phyloP scores from a whole-genome alignment of 2,888 invertebrate genomes.

The Lymantria monacha region DNA sequence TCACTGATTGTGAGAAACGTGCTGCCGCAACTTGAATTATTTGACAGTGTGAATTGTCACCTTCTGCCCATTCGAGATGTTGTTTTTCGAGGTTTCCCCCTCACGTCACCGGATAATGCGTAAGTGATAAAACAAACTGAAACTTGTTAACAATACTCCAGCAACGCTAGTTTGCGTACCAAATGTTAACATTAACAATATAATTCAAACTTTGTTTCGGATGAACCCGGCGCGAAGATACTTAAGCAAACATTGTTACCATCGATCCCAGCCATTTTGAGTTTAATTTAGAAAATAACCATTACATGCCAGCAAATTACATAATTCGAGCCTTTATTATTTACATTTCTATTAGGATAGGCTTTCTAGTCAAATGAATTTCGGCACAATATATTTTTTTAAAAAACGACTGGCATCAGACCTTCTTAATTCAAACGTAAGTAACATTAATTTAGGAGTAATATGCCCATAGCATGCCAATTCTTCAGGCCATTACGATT shows the following conservation, averaged over 20 bases:
- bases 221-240: constrained; percentile 42
- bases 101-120: constrained; percentile 43
- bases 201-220: constrained; percentile 47
- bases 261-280: constrained; percentile 28
- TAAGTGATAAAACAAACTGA: constrained; percentile 56
- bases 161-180: constrained; percentile 48
- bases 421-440: too few relatives aligned
- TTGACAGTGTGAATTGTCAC: constrained; percentile 75
- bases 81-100: constrained; percentile 52
- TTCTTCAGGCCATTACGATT: too few relatives aligned
- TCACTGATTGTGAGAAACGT: constrained; percentile 76
- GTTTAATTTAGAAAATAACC: constrained; percentile 34
- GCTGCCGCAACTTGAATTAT: constrained; percentile 72
- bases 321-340: constrained; percentile 19
- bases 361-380: too few relatives aligned
- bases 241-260: constrained; percentile 36
- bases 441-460: too few relatives aligned
- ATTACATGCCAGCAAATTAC: constrained; percentile 7
- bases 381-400: too few relatives aligned
- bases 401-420: too few relatives aligned
- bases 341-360: constrained; percentile 19
- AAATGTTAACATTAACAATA: constrained; percentile 50
- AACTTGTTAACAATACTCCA: constrained; percentile 47
- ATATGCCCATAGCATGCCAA: too few relatives aligned
- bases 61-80: constrained; percentile 53